Percentiles rank a stretch among this genome's conserved stretches.
These are phyloP conservation scores for Magallana angulata DNA, from an alignment of 1,140 invertebrate genomes.

Conservation along the genomic window DNA sequence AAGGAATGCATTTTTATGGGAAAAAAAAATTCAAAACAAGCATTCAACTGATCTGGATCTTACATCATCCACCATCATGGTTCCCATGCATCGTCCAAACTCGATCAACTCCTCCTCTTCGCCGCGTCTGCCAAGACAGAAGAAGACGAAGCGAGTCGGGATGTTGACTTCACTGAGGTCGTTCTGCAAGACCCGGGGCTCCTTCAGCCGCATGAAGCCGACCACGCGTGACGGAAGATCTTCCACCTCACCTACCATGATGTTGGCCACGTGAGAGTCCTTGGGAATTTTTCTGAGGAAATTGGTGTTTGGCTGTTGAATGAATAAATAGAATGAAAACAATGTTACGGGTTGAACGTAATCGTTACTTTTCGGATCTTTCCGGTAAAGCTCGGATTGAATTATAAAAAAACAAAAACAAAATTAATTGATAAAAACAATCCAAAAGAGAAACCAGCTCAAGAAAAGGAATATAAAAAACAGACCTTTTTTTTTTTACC, in stretches of 20 bases:
- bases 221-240: conserved; percentile 92
- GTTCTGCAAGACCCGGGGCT: conserved; percentile 90
- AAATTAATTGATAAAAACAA: too few species aligned
- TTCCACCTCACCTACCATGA: conserved; percentile 97
- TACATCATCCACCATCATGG: conserved; percentile 95
- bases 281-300: conserved; percentile 90
- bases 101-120: conserved; percentile 86
- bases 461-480: too few species aligned
- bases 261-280: conserved; percentile 97
- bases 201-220: conserved; percentile 94
- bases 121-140: conserved; percentile 92
- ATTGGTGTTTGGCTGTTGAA: conserved; percentile 68
- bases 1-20: too few species aligned
- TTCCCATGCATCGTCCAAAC: conserved; percentile 95
- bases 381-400: too few species aligned
- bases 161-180: conserved; percentile 96
- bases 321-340: conserved; percentile 3
- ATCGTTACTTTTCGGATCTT: too few species aligned
- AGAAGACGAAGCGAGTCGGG: conserved; percentile 90
- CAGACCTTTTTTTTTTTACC: too few species aligned
- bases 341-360: too few species aligned
- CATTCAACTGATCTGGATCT: conserved; percentile 35
- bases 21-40: too few species aligned
- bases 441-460: too few species aligned
- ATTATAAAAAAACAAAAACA: neutral